Conservation (phyloP, 2,113 vertebrate species). For the Neopipo cinnamomea region DNA sequence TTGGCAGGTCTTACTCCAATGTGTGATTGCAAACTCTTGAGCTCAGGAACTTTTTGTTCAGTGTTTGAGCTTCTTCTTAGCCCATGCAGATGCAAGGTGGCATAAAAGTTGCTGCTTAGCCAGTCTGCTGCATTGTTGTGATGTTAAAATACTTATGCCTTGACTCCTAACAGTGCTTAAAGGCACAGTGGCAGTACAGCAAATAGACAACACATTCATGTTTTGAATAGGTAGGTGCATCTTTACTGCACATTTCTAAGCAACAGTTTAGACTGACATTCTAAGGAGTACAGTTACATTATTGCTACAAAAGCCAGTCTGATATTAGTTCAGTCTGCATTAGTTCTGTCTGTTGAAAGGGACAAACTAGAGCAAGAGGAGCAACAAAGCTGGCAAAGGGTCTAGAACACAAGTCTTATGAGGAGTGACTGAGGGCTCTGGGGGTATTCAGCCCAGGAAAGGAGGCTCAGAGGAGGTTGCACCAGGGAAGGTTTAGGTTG, state of each 20-base stretch:
- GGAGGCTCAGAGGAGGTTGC: not conserved
- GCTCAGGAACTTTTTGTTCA: not conserved
- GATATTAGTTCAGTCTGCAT: not conserved
- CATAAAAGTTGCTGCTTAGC: not conserved
- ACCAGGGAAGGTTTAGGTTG: not conserved
- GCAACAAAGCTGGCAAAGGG: not conserved
- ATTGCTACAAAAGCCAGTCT: not conserved
- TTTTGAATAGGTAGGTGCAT: not conserved
- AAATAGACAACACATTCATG: not conserved
- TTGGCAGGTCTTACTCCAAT: not conserved
- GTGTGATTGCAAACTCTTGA: not conserved
- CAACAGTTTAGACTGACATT: not conserved
- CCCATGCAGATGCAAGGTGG: not conserved
- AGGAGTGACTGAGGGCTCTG: not conserved
- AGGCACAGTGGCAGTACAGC: not conserved
- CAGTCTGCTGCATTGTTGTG: rapidly evolving
- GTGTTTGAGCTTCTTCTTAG: not conserved
- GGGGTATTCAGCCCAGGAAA: not conserved
- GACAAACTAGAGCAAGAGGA: not conserved
- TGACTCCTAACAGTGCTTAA: not conserved
- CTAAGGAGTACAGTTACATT: not conserved
- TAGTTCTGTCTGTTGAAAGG: not conserved
- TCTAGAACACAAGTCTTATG: not conserved
- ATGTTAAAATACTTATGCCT: not conserved
- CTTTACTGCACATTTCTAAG: not conserved